Evolutionary conservation across 2,888 invertebrate genomes (phyloP).

Genomic region (Rugalucina vietnamica): DNA sequence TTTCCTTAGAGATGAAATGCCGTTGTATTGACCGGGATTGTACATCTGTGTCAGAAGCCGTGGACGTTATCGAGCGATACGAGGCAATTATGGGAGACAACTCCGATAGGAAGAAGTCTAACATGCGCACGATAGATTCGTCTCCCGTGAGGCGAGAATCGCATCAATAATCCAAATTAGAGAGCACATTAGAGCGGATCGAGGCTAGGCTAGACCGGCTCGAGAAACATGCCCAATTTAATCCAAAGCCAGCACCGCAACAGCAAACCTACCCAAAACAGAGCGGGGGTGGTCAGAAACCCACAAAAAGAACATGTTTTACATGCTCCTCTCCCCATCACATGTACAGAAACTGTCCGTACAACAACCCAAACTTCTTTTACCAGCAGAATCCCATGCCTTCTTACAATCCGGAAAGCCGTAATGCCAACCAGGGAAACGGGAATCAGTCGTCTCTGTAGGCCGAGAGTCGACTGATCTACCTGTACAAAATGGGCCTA

Average conservation of each 20-base stretch:
- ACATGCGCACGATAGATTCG: background rate
- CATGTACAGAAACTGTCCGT: background rate
- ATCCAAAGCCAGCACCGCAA: background rate
- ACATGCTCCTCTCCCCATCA: background rate
- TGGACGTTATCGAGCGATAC: conserved; percentile 34
- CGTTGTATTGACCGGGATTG: conserved; percentile 30
- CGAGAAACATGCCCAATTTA: background rate
- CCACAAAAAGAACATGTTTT: background rate
- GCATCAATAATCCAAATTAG: background rate
- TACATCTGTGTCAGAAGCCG: conserved; percentile 24
- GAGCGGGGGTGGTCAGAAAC: background rate
- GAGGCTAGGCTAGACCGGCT: background rate
- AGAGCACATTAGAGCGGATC: background rate
- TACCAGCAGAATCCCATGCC: background rate
- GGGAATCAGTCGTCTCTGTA: conserved; percentile 18
- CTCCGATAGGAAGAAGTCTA: background rate
- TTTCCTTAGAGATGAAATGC: conserved; percentile 33
- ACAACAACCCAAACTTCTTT: background rate
- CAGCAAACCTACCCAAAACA: background rate
- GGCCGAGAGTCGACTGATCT: background rate
- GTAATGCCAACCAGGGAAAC: background rate
- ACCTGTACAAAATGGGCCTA: background rate
- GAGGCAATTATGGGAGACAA: conserved; percentile 12
- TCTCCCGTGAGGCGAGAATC: background rate
- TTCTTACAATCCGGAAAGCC: background rate